Conservation (phyloP, 2,113 vertebrate species). For the Oenanthe melanoleuca region DNA sequence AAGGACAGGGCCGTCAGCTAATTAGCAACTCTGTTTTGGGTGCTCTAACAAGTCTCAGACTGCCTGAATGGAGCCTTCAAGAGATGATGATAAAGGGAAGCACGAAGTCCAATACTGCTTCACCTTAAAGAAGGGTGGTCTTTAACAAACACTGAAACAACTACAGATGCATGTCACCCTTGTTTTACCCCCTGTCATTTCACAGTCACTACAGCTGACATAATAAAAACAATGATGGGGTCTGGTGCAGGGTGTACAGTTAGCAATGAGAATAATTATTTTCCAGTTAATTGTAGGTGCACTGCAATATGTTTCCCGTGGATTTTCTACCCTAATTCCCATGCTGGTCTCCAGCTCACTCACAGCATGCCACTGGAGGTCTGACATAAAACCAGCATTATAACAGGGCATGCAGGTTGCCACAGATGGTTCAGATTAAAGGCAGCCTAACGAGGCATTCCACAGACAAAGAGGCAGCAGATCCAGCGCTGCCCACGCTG, state of each 20-base stretch:
- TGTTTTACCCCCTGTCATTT: neutral
- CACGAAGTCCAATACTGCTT: neutral
- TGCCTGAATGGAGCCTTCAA: neutral
- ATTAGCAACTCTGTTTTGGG: neutral
- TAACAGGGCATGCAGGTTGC: neutral
- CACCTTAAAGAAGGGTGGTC: neutral
- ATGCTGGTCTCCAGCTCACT: neutral
- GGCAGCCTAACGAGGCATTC: neutral
- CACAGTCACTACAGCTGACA: neutral
- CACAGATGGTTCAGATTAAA: slow-evolving; percentile 54
- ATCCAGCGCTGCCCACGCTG: neutral
- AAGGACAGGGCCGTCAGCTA: neutral
- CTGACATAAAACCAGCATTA: neutral
- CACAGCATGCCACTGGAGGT: neutral
- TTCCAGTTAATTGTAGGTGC: neutral
- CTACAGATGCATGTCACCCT: neutral
- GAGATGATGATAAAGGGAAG: neutral
- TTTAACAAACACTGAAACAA: neutral
- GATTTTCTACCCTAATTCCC: neutral
- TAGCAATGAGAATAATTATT: neutral
- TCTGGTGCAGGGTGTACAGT: neutral
- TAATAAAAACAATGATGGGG: neutral
- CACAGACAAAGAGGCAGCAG: slow-evolving; percentile 4
- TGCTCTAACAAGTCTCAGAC: neutral
- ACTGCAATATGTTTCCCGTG: neutral